Base-by-base conservation (phyloP, 2,113 vertebrate species). In the Lonchura striata region DNA sequence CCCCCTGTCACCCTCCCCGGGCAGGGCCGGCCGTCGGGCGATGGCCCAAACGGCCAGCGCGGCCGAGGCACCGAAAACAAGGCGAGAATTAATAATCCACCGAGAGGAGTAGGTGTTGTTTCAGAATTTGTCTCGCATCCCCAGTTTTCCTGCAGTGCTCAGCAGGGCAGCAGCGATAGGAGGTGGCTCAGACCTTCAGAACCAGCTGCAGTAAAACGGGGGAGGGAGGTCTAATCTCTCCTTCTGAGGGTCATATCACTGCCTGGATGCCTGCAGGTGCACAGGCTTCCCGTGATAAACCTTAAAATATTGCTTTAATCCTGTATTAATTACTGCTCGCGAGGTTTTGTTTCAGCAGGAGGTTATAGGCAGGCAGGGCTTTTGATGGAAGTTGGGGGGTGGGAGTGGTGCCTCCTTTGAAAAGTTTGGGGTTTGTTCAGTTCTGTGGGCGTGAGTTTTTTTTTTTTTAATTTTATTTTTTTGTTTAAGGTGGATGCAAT, bases 131-230 rank as follows among this genome's bases (percentile, higher is more conserved):
- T 54, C 80, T 94, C 84, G 3, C 82, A 84, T 85, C 79, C 75
- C 50, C 76, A 24, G 65, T 69, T 90, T 86, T 33, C 81, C 76
- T 90, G 97, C 92, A 50, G 96, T 89, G 94, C 87, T 68, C 87
- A 68, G 70, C 69, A 50, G 81, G 86, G 83, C 69, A 31, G 79
- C 92, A 9, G 25, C 81, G 84, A 18, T 66, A 94, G 95, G 95
- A 95, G 91, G 94, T 76, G 95, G 90, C 92, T 97, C 46, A 96
- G 93, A 93, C 95, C 94, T 90, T 93, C 57, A 77, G 81, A 95
- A 33, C 81, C 65, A 72, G 95, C 97, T 84, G 95, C 97, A 88
- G 94, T 85, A 35, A 81, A 82, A 72, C 65, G 80, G 92, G 93
- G 92, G 95, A 91, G 95, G 94, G 87, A 92, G 54, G 47, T 49